Evolutionary conservation across 2,888 invertebrate genomes (phyloP).

Genomic region (Callyntrura guangdongensis): DNA sequence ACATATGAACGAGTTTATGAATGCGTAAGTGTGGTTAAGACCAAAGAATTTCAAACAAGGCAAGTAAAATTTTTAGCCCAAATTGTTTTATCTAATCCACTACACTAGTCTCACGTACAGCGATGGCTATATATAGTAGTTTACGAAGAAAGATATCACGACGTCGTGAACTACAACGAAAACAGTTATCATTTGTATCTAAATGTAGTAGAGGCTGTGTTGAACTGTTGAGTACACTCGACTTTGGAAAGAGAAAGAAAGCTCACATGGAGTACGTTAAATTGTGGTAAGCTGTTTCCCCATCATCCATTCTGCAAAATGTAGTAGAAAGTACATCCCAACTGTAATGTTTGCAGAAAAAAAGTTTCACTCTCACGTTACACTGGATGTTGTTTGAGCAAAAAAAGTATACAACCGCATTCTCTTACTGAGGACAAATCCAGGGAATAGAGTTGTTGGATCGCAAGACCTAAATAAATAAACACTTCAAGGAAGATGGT

Average conservation of each 20-base stretch:
- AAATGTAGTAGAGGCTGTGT: conserved; percentile 8
- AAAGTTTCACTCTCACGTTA: conserved; percentile 47
- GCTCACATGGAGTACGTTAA: not conserved
- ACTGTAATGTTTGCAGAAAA: not conserved
- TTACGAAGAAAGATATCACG: not conserved
- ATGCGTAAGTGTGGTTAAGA: conserved; percentile 35
- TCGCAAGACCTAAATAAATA: conserved; percentile 51
- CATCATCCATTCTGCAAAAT: conserved; percentile 10
- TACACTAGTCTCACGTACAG: conserved; percentile 15
- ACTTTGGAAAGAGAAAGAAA: conserved; percentile 9
- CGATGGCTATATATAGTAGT: too few species aligned
- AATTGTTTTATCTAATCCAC: conserved; percentile 63
- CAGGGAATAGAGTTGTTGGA: conserved; percentile 15
- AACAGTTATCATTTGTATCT: conserved; percentile 19
- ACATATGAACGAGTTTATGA: too few species aligned
- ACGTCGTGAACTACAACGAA: conserved; percentile 20
- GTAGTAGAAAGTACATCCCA: not conserved
- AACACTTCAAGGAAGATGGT: conserved; percentile 33
- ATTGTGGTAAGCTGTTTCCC: not conserved
- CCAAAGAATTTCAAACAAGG: conserved; percentile 56
- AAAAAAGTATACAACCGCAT: not conserved
- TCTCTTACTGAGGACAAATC: conserved; percentile 6
- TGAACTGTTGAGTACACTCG: conserved; percentile 3
- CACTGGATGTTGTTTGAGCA: not conserved
- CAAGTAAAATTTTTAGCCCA: conserved; percentile 39